phyloP scores from a whole-genome alignment of 1,140 invertebrate species.

The Drosophila grimshawi region DNA sequence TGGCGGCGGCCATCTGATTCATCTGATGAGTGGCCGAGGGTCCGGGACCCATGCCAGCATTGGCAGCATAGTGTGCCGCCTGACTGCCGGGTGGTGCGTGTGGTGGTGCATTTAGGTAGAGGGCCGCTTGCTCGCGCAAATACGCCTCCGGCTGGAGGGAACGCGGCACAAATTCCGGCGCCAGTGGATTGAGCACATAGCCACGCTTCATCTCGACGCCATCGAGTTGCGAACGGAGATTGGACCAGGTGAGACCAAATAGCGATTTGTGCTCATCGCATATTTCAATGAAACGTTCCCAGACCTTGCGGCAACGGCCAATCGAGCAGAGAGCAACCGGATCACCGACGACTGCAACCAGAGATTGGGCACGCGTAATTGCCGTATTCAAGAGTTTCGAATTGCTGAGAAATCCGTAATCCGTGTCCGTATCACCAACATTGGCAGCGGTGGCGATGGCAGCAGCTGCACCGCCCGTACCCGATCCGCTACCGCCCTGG shows the following conservation, averaged over 20 bases:
- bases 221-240: slow-evolving; percentile 89
- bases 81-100: slow-evolving; percentile 57
- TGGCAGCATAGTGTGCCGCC: slow-evolving; percentile 52
- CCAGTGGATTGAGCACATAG: slow-evolving; percentile 92
- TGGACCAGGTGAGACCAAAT: slow-evolving; percentile 90
- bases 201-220: slow-evolving; percentile 90
- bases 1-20: slow-evolving; percentile 74
- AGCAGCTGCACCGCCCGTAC: slow-evolving; percentile 40
- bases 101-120: slow-evolving; percentile 66
- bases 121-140: slow-evolving; percentile 76
- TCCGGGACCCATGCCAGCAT: slow-evolving; percentile 64
- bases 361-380: slow-evolving; percentile 93
- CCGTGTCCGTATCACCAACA: slow-evolving; percentile 86
- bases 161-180: slow-evolving; percentile 91
- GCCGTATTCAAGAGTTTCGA: slow-evolving; percentile 94
- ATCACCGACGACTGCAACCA: slow-evolving; percentile 95
- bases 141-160: slow-evolving; percentile 85
- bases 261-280: slow-evolving; percentile 91
- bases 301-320: slow-evolving; percentile 93
- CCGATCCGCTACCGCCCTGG: slow-evolving; percentile 48
- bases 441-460: slow-evolving; percentile 65
- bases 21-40: slow-evolving; percentile 66
- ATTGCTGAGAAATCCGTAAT: slow-evolving; percentile 95
- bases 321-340: slow-evolving; percentile 93
- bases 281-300: slow-evolving; percentile 92